Evolutionary conservation across 1,140 invertebrate genomes (phyloP).

Genomic region (Tetramorium simillimum): DNA sequence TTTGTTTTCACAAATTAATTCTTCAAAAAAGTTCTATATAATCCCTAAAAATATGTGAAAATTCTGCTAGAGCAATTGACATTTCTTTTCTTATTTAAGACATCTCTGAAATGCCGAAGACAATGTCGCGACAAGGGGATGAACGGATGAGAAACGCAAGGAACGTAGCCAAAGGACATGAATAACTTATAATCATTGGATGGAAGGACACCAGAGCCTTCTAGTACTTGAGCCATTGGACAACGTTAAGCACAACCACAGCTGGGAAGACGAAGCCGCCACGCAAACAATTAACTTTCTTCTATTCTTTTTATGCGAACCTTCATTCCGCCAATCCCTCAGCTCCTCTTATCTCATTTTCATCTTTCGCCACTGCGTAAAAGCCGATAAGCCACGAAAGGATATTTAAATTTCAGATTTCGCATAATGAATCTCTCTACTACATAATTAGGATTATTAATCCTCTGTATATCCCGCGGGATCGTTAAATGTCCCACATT

Average conservation of each 20-base stretch:
- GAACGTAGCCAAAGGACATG: background rate
- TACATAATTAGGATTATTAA: conserved; percentile 37
- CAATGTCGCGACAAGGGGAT: background rate
- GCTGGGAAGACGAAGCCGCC: conserved; percentile 20
- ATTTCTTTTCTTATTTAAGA: background rate
- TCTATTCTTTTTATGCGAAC: background rate
- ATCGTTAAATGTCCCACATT: background rate
- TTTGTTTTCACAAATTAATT: background rate
- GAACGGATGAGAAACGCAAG: background rate
- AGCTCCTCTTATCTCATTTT: background rate
- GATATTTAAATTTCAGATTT: conserved; percentile 41
- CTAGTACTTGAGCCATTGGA: background rate
- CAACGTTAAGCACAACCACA: conserved; percentile 5
- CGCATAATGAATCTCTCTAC: conserved; percentile 48
- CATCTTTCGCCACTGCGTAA: background rate
- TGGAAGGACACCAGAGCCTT: background rate
- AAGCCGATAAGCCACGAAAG: conserved; percentile 17
- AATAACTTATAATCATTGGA: background rate
- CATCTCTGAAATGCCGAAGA: background rate
- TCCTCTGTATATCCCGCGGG: background rate
- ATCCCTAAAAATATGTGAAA: background rate
- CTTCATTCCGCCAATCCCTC: background rate
- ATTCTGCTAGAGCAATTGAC: background rate
- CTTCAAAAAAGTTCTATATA: background rate
- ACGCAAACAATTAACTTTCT: conserved; percentile 44